Percentiles rank a stretch among this genome's conserved stretches.
Conservation (phyloP, 2,888 invertebrate species). For the Melanargia galathea region DNA sequence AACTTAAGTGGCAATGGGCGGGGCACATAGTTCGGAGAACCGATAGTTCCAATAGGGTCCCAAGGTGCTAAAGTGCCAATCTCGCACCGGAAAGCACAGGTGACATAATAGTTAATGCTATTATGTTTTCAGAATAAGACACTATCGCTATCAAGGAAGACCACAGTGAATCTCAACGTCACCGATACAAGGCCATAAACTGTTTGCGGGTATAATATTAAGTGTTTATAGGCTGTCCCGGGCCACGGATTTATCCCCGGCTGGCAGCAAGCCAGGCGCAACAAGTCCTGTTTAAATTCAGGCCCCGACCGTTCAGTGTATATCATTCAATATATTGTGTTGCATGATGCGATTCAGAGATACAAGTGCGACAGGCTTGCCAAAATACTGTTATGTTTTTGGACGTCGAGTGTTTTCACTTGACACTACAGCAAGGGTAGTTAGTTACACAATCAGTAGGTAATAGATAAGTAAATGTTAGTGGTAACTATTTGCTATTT, state of each 20-base stretch:
- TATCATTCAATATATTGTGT: conserved; percentile 30
- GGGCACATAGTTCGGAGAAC: too few species aligned
- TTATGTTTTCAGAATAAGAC: too few species aligned
- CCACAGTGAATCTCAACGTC: neutral
- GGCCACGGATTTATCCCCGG: conserved; percentile 35
- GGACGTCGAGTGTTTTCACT: neutral
- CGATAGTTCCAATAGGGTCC: too few species aligned
- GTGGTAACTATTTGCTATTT: too few species aligned
- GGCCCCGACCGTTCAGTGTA: conserved; percentile 26
- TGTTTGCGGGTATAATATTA: conserved; percentile 21
- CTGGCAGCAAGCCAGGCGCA: conserved; percentile 42
- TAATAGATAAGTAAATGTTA: too few species aligned
- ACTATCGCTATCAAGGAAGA: too few species aligned
- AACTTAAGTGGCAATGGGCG: too few species aligned
- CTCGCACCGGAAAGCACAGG: too few species aligned
- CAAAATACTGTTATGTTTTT: conserved; percentile 1
- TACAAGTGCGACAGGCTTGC: neutral
- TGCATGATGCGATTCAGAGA: conserved; percentile 19
- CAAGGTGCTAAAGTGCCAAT: too few species aligned
- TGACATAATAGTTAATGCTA: too few species aligned
- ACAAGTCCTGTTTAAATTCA: conserved; percentile 41
- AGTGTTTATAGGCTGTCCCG: conserved; percentile 32
- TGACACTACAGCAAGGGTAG: neutral
- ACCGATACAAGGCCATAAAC: conserved; percentile 16
- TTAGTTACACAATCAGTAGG: too few species aligned